These are phyloP conservation scores for Ptyas mucosa DNA, from an alignment of 2,113 vertebrate species.

Conservation along the genomic window DNA sequence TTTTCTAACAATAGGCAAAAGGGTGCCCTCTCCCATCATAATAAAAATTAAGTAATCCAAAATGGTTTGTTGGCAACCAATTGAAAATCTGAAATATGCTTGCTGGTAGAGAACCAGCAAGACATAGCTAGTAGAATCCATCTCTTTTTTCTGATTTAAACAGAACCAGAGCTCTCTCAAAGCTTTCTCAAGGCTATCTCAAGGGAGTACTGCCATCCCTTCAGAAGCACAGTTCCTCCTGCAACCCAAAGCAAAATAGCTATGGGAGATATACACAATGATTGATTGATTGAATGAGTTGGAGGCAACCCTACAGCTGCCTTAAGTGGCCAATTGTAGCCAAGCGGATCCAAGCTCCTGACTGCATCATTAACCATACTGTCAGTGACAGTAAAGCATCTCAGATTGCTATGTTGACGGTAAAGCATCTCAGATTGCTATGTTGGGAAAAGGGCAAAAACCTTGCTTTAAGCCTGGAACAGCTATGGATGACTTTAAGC, in stretches of 20 bases:
- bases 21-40: not conserved
- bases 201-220: not conserved
- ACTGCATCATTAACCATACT: not conserved
- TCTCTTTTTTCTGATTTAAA: not conserved
- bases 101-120: not conserved
- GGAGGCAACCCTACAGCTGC: not conserved
- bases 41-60: not conserved
- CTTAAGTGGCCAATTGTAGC: not conserved
- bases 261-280: not conserved
- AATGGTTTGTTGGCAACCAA: not conserved
- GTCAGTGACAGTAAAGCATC: not conserved
- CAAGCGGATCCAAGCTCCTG: not conserved
- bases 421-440: not conserved
- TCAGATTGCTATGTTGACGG: not conserved
- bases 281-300: not conserved
- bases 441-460: not conserved
- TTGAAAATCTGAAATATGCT: not conserved
- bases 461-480: not conserved
- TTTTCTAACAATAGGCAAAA: not conserved
- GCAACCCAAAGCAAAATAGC: not conserved
- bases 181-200: not conserved
- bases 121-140: not conserved
- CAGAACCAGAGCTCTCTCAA: not conserved
- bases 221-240: not conserved
- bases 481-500: not conserved